These are phyloP conservation scores for Onthophagus taurus DNA, from an alignment of 1,140 invertebrate species.

Conservation along the genomic window DNA sequence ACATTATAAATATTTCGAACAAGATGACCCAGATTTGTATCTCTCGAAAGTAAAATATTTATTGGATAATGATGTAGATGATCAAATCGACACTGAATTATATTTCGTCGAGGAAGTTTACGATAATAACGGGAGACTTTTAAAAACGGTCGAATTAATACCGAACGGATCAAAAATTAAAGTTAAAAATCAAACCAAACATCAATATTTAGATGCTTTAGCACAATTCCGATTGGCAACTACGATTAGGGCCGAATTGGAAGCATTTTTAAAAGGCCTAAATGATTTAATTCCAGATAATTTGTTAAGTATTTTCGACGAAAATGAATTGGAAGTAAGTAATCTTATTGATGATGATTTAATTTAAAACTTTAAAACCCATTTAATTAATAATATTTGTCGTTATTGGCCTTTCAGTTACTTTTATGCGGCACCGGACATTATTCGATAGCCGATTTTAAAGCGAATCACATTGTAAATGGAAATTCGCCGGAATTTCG, in stretches of 20 bases:
- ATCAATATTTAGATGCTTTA: constrained; percentile 78
- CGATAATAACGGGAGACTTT: constrained; percentile 63
- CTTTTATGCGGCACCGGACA: constrained; percentile 89
- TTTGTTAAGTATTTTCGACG: constrained; percentile 88
- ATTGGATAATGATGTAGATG: constrained; percentile 76
- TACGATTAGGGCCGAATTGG: constrained; percentile 73
- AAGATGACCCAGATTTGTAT: constrained; percentile 90
- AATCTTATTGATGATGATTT: constrained; percentile 4
- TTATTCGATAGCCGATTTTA: constrained; percentile 82
- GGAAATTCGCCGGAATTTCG: constrained; percentile 76
- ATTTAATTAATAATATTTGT: constrained; percentile 28
- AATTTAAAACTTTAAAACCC: neutral
- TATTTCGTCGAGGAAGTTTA: constrained; percentile 87
- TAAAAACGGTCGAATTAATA: constrained; percentile 65
- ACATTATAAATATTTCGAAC: constrained; percentile 93
- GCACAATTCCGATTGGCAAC: constrained; percentile 80
- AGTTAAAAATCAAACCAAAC: constrained; percentile 70
- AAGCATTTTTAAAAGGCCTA: constrained; percentile 80
- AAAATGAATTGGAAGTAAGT: constrained; percentile 86
- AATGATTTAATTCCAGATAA: constrained; percentile 88
- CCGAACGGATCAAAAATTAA: constrained; percentile 58
- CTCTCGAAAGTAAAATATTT: constrained; percentile 88
- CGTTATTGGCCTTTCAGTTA: constrained; percentile 50
- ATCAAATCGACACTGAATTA: constrained; percentile 65
- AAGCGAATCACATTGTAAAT: constrained; percentile 76